Evolutionary conservation across 2,888 invertebrate species (phyloP), one percentile per base, ranked within the genome.

Genomic region (Anodontia alba): DNA sequence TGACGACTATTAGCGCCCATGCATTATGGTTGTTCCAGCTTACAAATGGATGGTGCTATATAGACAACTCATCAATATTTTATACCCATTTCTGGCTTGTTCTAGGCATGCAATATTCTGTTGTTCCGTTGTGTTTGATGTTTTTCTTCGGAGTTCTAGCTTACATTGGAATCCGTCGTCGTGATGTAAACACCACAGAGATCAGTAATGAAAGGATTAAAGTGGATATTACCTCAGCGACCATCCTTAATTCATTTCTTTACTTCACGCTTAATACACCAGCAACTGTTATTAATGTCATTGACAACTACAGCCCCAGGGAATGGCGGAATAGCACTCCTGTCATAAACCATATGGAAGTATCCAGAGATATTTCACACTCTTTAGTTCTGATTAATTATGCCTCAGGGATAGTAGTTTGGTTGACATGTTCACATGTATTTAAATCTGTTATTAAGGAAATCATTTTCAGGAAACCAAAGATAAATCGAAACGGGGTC

Each of bases 1-100:
- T 92, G 51, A 76, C 90, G 3, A 87, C 88, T 23, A 78, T 92
- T 49, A 89, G 89, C 78, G 89, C 92, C 1, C 92, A 92, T 75
- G 90, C 91, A 8, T 89, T 92, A 91, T 92, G 92, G 92, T 90
- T 88, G 2, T 91, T 87, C 72, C 87, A 88, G 29, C 83, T 92
- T n/a, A 78, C 83, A 12, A 10, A 62, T 1, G 29, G 10, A 17
- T 62, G 62, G 62, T 62, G 62, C 62, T 33, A 62, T 20, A 33
- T 33, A 1, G 62, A 62, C 33, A 62, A 2, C 10, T 62, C 26
- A 15, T 62, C 62, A 7, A 17, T 33, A 20, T 62, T 62, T 20
- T 62, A 62, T 20, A 62, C 12, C 26, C 62, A 62, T 33, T 62
- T 62, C 62, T 62, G 62, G 62, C 31, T 62, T 3, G 33, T 62